Conservation (phyloP, 1,140 invertebrate species). For the Zaprionus davidi region DNA sequence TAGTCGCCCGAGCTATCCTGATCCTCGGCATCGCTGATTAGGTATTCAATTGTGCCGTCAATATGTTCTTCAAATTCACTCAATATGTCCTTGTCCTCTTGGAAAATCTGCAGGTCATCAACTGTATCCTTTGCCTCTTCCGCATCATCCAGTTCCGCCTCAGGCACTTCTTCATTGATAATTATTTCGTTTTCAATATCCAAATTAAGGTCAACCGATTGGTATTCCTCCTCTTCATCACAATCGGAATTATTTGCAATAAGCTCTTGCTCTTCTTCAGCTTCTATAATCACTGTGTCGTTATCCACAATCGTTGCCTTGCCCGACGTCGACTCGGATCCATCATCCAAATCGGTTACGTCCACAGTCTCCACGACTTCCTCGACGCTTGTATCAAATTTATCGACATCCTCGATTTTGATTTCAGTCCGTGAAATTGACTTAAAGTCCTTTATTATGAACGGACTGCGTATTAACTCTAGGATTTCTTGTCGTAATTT, state of each 20-base stretch:
- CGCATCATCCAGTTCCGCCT: conserved; percentile 33
- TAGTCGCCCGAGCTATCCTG: conserved; percentile 69
- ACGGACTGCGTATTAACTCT: conserved; percentile 66
- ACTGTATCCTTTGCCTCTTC: conserved; percentile 22
- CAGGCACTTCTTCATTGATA: conserved; percentile 59
- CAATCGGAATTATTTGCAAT: conserved; percentile 41
- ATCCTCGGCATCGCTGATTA: conserved; percentile 66
- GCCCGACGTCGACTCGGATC: conserved; percentile 4
- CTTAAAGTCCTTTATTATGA: conserved; percentile 53
- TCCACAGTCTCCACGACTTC: conserved; percentile 32
- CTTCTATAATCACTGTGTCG: conserved; percentile 10
- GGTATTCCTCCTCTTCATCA: conserved; percentile 46
- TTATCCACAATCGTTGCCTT: conserved; percentile 40
- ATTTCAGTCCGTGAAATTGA: conserved; percentile 27
- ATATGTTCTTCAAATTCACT: conserved; percentile 68
- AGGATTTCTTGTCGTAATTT: conserved; percentile 67
- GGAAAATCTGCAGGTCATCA: conserved; percentile 39
- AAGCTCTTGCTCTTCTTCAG: conserved; percentile 36
- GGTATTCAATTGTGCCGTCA: conserved; percentile 69
- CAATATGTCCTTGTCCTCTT: conserved; percentile 61
- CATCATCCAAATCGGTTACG: conserved; percentile 33
- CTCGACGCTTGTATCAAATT: conserved; percentile 47
- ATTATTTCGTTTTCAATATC: conserved; percentile 74
- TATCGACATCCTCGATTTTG: conserved; percentile 32
- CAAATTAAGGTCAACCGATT: conserved; percentile 60